phyloP scores from a whole-genome alignment of 2,888 invertebrate genomes.

The Trilocha varians region DNA sequence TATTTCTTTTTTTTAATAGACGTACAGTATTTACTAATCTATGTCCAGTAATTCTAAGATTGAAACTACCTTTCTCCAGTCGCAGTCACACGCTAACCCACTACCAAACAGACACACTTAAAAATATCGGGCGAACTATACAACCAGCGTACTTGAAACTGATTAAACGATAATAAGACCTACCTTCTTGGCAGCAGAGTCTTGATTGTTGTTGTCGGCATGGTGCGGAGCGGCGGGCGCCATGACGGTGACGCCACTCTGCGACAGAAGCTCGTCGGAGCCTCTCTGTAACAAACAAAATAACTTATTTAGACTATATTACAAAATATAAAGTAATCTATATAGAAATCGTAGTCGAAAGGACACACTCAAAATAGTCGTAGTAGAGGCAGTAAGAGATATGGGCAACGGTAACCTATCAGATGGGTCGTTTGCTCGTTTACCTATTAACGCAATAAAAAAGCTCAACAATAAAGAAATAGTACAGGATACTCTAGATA shows the following conservation, averaged over 20 bases:
- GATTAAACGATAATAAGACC: slow-evolving; percentile 24
- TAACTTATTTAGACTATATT: slow-evolving; percentile 2
- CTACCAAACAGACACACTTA: too few relatives aligned
- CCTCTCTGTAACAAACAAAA: slow-evolving; percentile 83
- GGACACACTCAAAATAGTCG: not conserved
- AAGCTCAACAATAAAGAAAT: too few relatives aligned
- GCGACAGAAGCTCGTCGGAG: slow-evolving; percentile 97
- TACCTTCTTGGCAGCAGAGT: slow-evolving; percentile 95
- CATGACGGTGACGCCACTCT: slow-evolving; percentile 94
- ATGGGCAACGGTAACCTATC: too few relatives aligned
- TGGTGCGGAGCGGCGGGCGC: slow-evolving; percentile 92
- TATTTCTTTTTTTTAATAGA: too few relatives aligned
- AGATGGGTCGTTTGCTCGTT: too few relatives aligned
- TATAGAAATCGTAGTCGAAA: not conserved
- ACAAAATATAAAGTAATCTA: slow-evolving; percentile 3
- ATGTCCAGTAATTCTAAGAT: too few relatives aligned
- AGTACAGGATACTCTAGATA: too few relatives aligned
- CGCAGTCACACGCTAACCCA: too few relatives aligned
- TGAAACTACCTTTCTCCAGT: too few relatives aligned
- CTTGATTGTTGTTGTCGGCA: slow-evolving; percentile 93
- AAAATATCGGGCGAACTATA: not conserved
- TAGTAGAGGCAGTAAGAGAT: too few relatives aligned
- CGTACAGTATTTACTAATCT: too few relatives aligned
- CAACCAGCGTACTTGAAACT: not conserved
- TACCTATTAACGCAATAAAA: too few relatives aligned